A percentile compares a stretch with the other conserved stretches of the same genome.
phyloP scores from a whole-genome alignment of 2,888 invertebrate species.

The Polydrusus tereticollis region DNA sequence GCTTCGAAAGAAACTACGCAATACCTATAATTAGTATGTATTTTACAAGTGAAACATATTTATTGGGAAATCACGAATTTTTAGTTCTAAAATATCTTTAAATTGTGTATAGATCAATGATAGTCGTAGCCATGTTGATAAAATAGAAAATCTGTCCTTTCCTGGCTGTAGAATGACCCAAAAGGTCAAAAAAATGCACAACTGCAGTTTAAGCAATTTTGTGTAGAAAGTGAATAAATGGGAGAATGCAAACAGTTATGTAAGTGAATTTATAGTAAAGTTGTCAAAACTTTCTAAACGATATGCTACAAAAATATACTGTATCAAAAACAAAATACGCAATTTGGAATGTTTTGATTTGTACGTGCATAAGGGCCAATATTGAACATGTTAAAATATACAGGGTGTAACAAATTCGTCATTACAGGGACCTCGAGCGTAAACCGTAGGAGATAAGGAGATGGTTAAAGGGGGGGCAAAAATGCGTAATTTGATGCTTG shows the following conservation, averaged over 20 bases:
- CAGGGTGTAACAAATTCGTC: no score
- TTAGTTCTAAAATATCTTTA: constrained; percentile 7
- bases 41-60: constrained; percentile 21
- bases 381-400: no score
- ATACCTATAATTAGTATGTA: background rate
- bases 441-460: no score
- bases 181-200: constrained; percentile 56
- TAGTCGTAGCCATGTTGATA: constrained; percentile 42
- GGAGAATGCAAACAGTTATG: constrained; percentile 45
- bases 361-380: no score
- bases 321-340: no score
- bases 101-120: constrained; percentile 25
- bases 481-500: no score
- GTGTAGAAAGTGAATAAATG: constrained; percentile 56
- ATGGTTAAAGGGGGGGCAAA: no score
- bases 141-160: constrained; percentile 50
- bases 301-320: no score
- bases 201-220: constrained; percentile 65
- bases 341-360: no score
- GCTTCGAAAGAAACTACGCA: no score
- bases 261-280: constrained; percentile 56
- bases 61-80: constrained; percentile 38
- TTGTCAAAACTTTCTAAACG: background rate
- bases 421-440: no score
- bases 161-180: constrained; percentile 42